Conservation (phyloP, 2,888 invertebrate species). For the Drosophila robusta region DNA sequence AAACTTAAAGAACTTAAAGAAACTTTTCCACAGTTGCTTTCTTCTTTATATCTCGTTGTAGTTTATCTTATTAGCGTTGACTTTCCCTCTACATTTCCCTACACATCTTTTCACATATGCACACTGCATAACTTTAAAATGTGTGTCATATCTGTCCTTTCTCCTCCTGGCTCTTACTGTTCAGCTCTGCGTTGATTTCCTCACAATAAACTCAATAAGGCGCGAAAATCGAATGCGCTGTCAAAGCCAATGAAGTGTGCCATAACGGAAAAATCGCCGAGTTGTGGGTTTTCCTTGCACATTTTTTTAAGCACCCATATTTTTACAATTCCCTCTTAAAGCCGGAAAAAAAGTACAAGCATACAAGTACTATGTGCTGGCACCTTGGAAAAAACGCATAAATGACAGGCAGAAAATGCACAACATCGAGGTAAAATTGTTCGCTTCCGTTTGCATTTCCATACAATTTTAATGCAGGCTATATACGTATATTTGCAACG, state of each 20-base stretch:
- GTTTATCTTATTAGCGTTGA: neutral
- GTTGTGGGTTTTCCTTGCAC: conserved; percentile 45
- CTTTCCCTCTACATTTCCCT: neutral
- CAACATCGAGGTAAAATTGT: conserved; percentile 21
- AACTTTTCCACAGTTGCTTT: too few relatives aligned
- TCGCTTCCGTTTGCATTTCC: conserved; percentile 18
- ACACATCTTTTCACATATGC: neutral
- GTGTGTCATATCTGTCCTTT: conserved; percentile 7
- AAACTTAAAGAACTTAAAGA: too few relatives aligned
- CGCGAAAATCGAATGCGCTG: conserved; percentile 63
- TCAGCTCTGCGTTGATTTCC: conserved; percentile 30
- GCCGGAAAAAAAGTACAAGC: conserved; percentile 3
- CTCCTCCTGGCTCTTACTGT: neutral
- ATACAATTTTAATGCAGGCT: neutral
- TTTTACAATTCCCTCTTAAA: conserved; percentile 56
- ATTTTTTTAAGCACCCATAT: conserved; percentile 65
- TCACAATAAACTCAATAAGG: conserved; percentile 74
- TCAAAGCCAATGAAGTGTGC: conserved; percentile 66
- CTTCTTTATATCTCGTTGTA: too few relatives aligned
- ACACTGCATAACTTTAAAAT: conserved; percentile 14
- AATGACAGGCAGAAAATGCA: conserved; percentile 15
- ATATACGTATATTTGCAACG: neutral
- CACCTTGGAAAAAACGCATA: conserved; percentile 20
- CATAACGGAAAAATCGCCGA: conserved; percentile 63
- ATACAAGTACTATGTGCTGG: neutral